phyloP scores from a whole-genome alignment of 2,888 invertebrate genomes.

The Thalpophila matura region DNA sequence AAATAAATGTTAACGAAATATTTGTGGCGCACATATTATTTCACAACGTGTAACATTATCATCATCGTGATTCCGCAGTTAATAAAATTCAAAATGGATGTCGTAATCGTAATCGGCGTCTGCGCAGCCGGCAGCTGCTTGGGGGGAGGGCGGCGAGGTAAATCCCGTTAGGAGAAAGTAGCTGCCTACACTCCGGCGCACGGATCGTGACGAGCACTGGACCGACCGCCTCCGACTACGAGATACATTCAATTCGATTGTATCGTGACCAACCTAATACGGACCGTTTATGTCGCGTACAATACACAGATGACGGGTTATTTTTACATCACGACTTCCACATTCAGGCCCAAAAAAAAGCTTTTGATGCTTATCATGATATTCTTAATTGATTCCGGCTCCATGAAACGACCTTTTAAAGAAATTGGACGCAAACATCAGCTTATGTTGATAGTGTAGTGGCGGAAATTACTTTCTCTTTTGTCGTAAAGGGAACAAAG shows the following conservation, averaged over 20 bases:
- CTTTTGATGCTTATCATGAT: constrained; percentile 44
- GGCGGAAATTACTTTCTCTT: constrained; percentile 75
- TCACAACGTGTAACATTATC: constrained; percentile 75
- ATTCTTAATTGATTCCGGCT: constrained; percentile 36
- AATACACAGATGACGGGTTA: constrained; percentile 61
- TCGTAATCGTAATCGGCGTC: constrained; percentile 80
- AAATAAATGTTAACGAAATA: constrained; percentile 64
- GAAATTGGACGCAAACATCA: constrained; percentile 57
- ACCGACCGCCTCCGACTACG: constrained; percentile 76
- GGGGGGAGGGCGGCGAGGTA: constrained; percentile 68
- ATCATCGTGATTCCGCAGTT: constrained; percentile 79
- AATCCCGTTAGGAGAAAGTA: constrained; percentile 90
- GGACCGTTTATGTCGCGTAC: constrained; percentile 65
- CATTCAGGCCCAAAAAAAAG: constrained; percentile 38
- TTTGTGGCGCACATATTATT: constrained; percentile 71
- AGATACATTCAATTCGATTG: constrained; percentile 79
- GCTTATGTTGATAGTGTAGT: constrained; percentile 46
- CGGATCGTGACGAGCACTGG: constrained; percentile 79
- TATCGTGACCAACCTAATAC: constrained; percentile 74
- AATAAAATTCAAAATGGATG: constrained; percentile 83
- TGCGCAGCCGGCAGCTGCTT: constrained; percentile 67
- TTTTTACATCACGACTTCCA: constrained; percentile 65
- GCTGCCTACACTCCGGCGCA: constrained; percentile 84
- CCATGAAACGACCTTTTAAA: constrained; percentile 41
- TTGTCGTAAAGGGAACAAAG: constrained; percentile 69